Evolutionary conservation across 1,140 invertebrate genomes (phyloP).

Genomic region (Nebria ingens): DNA sequence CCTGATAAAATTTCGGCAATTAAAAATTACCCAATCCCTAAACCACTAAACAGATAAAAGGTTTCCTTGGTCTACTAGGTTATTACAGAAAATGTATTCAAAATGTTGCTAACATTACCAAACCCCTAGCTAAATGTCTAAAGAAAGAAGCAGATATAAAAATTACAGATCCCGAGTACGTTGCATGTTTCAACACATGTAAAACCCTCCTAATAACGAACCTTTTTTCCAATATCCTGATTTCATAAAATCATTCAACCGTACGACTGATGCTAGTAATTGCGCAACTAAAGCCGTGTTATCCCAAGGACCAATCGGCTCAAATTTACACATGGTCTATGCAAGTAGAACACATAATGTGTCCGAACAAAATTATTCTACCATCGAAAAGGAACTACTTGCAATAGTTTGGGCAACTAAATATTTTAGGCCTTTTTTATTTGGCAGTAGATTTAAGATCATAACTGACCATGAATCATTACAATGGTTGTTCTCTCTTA

Average conservation of each 20-base stretch:
- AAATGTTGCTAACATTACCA: neutral
- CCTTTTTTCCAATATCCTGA: conserved; percentile 27
- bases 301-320: conserved; percentile 22
- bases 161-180: conserved; percentile 1
- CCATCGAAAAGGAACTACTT: too few relatives aligned
- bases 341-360: conserved; percentile 25
- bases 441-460: conserved; percentile 24
- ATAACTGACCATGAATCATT: too few relatives aligned
- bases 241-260: conserved; percentile 25
- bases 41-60: neutral
- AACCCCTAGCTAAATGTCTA: neutral
- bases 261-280: conserved; percentile 28
- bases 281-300: conserved; percentile 23
- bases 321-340: conserved; percentile 22
- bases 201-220: conserved; percentile 17
- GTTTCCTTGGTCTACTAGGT: neutral
- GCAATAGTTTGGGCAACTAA: conserved; percentile 35
- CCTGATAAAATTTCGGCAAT: neutral
- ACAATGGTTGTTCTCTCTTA: conserved; percentile 32
- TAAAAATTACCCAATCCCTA: neutral
- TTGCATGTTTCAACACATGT: conserved; percentile 16
- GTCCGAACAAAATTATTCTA: too few relatives aligned
- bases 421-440: conserved; percentile 30
- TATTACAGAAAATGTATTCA: neutral
- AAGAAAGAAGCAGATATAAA: neutral